Evolutionary conservation across 2,888 invertebrate genomes (phyloP).

Genomic region (Schrankia costaestrigalis): DNA sequence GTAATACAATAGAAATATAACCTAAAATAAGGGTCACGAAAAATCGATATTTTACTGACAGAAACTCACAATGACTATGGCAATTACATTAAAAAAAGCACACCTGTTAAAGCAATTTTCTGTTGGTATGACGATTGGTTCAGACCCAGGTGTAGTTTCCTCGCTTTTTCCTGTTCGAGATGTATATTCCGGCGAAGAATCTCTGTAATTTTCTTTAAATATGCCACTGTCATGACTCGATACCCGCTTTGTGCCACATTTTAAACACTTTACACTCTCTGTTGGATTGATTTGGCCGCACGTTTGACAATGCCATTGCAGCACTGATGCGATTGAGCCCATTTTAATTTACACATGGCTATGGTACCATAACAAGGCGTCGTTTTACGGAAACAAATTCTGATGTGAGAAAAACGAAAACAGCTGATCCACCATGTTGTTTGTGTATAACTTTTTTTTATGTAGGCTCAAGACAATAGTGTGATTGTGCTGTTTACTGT

Average conservation of each 20-base stretch:
- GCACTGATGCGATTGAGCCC: constrained; percentile 96
- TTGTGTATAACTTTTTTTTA: constrained; percentile 74
- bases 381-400: constrained; percentile 70
- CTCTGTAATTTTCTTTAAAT: constrained; percentile 61
- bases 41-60: constrained; percentile 66
- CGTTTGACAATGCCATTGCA: constrained; percentile 95
- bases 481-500: constrained; percentile 1
- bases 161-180: constrained; percentile 68
- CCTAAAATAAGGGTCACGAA: constrained; percentile 66
- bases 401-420: constrained; percentile 69
- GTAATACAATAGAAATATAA: constrained; percentile 70
- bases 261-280: constrained; percentile 90
- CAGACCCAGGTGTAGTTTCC: constrained; percentile 69
- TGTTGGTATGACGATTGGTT: constrained; percentile 65
- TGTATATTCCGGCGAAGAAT: constrained; percentile 69
- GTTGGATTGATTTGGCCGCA: constrained; percentile 94
- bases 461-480: constrained; percentile 19
- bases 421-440: constrained; percentile 84
- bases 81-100: constrained; percentile 47
- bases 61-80: constrained; percentile 56
- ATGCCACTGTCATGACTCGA: constrained; percentile 78
- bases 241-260: constrained; percentile 87
- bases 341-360: constrained; percentile 84
- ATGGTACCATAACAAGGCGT: constrained; percentile 73
- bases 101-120: constrained; percentile 70